phyloP scores from a whole-genome alignment of 2,113 vertebrate species.

The Choloepus hoffmanni region DNA sequence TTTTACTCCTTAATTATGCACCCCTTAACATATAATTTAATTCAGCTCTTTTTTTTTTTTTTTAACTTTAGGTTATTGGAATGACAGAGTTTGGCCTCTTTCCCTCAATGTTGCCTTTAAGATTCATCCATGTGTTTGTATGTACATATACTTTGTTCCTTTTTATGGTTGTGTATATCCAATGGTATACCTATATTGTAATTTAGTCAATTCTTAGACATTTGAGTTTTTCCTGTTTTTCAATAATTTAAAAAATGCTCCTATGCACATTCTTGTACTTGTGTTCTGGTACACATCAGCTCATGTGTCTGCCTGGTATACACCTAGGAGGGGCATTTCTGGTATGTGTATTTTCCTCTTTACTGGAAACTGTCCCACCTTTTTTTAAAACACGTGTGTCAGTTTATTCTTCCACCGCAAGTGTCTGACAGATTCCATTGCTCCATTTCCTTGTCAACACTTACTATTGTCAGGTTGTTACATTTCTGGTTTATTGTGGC shows the following conservation, averaged over 20 bases:
- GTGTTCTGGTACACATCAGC: not conserved
- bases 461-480: not conserved
- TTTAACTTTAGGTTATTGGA: not conserved
- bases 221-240: not conserved
- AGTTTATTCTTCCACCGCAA: not conserved
- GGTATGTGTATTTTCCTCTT: not conserved
- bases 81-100: not conserved
- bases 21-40: not conserved
- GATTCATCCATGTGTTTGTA: not conserved
- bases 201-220: not conserved
- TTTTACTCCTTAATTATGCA: not conserved
- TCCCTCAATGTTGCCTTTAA: not conserved
- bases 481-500: not conserved
- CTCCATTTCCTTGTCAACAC: not conserved
- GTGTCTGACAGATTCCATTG: not conserved
- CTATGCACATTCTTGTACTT: not conserved
- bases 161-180: not conserved
- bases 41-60: not conserved
- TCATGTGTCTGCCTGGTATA: not conserved
- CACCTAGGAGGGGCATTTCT: not conserved
- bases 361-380: not conserved
- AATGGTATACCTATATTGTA: not conserved
- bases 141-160: not conserved
- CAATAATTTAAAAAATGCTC: not conserved
- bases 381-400: not conserved